Evolutionary conservation across 2,113 vertebrate genomes (phyloP).

Genomic region (Psephotus haematonotus): DNA sequence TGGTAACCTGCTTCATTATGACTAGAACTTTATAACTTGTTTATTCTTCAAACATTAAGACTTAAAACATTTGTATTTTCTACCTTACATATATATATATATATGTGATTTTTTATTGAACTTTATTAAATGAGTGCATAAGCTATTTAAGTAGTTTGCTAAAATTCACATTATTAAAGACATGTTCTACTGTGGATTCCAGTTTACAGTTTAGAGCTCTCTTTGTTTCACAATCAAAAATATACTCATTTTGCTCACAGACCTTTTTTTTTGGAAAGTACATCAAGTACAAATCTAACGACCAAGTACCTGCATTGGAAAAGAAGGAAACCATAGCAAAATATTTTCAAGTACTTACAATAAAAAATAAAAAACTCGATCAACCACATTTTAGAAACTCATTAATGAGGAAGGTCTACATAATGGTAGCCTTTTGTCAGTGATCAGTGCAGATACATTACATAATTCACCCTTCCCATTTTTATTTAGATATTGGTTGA

Average conservation of each 20-base stretch:
- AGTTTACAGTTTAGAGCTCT: not conserved
- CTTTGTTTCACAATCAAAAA: not conserved
- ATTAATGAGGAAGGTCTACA: not conserved
- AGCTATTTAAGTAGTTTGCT: not conserved
- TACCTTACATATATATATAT: not conserved
- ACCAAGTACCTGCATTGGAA: not conserved
- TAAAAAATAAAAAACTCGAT: not conserved
- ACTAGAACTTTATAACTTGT: not conserved
- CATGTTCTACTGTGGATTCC: not conserved
- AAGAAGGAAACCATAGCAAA: not conserved
- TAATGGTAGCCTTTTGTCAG: not conserved
- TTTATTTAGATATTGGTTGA: not conserved
- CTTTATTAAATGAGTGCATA: not conserved
- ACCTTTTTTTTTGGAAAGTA: not conserved
- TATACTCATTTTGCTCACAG: not conserved
- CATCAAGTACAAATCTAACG: not conserved
- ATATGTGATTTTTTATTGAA: not conserved
- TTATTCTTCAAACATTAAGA: not conserved
- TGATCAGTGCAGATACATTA: not conserved
- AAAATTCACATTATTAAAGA: not conserved
- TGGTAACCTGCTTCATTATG: slow-evolving; percentile 1
- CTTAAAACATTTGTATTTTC: not conserved
- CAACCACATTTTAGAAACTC: not conserved
- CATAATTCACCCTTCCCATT: fast-evolving
- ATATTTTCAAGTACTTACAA: not conserved